Base-by-base conservation (phyloP, 2,888 invertebrate species). In the Panopea generosa region DNA sequence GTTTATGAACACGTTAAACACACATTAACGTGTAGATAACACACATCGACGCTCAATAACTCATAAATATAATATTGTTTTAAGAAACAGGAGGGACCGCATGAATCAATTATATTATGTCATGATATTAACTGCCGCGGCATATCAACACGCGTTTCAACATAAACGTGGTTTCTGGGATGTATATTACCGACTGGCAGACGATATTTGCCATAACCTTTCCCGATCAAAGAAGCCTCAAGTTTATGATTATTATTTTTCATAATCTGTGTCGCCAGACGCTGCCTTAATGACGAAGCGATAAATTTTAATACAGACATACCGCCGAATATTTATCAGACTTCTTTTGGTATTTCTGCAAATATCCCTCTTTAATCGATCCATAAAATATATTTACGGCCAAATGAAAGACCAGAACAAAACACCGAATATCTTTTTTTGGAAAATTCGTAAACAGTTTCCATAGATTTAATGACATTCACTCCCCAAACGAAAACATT, bases 221-320 rank as follows among this genome's bases (percentile, higher is more conserved):
- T n/a, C 26, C 22, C 50, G 65, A 76, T 76, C 76, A 76, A 76
- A 76, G 76, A 27, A 7, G 24, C 18, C n/a, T 26, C 33, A 56
- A 29, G 53, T 76, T 71, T 71, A 67, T 67, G 60, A 50, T 66
- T 66, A 47, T 70, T 60, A 61, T 56, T 70, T 75, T 76, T 76
- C 66, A 76, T 76, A 76, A 76, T 56, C 56, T 43, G 18, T 50
- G 75, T 70, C 75, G 75, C 66, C 70, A 66, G 33, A n/a, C 56
- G 24, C 33, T 26, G 68, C 59, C 55, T 68, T 74, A 59, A 74
- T 56, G 24, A 24, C 27, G 29, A 14, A 50, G 59, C 38, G 40
- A 59, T 74, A 74, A 74, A 74, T 45, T 74, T 49, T 49, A 29
- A 53, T 53, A 53, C 53, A 53, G n/a, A 20, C 29, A 53, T 9